phyloP scores from a whole-genome alignment of 2,797 vertebrate species.

The Moxostoma hubbsi region DNA sequence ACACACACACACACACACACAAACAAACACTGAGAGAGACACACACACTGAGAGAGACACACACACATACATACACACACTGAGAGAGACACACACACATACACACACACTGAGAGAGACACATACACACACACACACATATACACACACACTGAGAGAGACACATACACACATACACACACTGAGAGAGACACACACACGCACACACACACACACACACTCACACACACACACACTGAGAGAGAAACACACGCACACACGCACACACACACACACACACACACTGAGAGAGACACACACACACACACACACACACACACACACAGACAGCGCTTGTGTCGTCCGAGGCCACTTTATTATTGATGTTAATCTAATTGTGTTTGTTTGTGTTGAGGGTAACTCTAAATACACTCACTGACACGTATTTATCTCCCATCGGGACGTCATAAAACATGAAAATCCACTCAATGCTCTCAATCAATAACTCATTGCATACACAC shows the following conservation, averaged over 20 bases:
- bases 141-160: slow-evolving; percentile 31
- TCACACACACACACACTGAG: background rate
- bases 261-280: slow-evolving; percentile 19
- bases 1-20: slow-evolving; percentile 30
- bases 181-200: background rate
- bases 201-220: slow-evolving; percentile 31
- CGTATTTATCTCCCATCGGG: slow-evolving; percentile 36
- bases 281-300: background rate
- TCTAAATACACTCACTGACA: slow-evolving; percentile 22
- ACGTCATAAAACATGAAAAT: slow-evolving; percentile 29
- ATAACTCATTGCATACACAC: slow-evolving; percentile 2
- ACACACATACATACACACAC: slow-evolving; percentile 30
- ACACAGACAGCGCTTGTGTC: background rate
- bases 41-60: background rate
- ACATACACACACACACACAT: slow-evolving; percentile 19
- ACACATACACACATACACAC: slow-evolving; percentile 11
- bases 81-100: slow-evolving; percentile 22
- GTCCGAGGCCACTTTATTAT: slow-evolving; percentile 3
- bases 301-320: too few relatives aligned
- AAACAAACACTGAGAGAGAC: too few relatives aligned
- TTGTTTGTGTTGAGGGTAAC: slow-evolving; percentile 16
- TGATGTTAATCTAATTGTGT: slow-evolving; percentile 34
- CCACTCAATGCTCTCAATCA: slow-evolving; percentile 24
- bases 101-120: background rate
- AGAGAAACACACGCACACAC: slow-evolving; percentile 18